phyloP scores from a whole-genome alignment of 2,888 invertebrate species.

The Stegana nigrithorax region DNA sequence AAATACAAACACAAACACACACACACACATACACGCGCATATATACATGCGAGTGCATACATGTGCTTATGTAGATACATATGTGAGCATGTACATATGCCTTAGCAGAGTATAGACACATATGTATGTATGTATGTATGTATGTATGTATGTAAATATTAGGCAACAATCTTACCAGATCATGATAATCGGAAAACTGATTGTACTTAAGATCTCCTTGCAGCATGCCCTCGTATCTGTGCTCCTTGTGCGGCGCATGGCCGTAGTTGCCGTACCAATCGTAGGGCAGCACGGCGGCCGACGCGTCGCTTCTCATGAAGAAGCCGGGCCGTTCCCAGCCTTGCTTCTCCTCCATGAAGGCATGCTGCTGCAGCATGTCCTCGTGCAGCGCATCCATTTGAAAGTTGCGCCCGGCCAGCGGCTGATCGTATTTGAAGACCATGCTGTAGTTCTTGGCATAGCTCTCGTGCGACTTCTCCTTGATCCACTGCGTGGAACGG shows the following conservation, averaged over 20 bases:
- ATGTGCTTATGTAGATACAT: no score
- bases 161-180: conserved; percentile 75
- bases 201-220: conserved; percentile 83
- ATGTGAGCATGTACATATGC: no score
- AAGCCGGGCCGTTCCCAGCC: conserved; percentile 91
- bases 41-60: no score
- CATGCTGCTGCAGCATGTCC: conserved; percentile 77
- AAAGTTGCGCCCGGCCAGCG: conserved; percentile 81
- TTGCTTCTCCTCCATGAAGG: conserved; percentile 87
- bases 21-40: no score
- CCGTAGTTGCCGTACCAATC: conserved; percentile 90
- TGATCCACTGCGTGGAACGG: conserved; percentile 79
- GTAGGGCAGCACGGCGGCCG: conserved; percentile 71
- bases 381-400: conserved; percentile 76
- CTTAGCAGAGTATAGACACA: no score
- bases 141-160: not conserved
- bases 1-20: not conserved
- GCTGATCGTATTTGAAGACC: conserved; percentile 86
- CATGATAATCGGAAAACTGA: conserved; percentile 82
- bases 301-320: conserved; percentile 73
- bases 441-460: conserved; percentile 87
- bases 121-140: no score
- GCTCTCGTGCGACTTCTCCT: conserved; percentile 88
- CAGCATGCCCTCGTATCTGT: conserved; percentile 77
- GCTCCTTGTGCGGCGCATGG: conserved; percentile 73